Evolutionary conservation across 2,888 invertebrate genomes (phyloP), one percentile per base, ranked within the genome.

Genomic region (Ophion ventricosus): DNA sequence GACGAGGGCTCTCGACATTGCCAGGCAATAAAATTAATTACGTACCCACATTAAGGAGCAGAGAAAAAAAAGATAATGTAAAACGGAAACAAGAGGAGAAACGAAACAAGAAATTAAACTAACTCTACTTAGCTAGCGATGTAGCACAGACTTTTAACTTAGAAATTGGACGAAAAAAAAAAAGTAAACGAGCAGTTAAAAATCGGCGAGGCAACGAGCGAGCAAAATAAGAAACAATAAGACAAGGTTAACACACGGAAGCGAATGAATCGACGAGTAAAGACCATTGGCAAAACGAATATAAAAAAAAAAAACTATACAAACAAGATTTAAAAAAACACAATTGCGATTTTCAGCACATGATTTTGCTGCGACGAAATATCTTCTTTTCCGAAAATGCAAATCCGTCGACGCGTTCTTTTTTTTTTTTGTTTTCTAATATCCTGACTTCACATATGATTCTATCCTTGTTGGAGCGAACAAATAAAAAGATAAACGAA

Each of bases 91-190:
- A 14, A 25, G 26, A 40, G 49, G 40, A 69, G 61, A 69, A 59
- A 25, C 54, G 25, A 25, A 70, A 73, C 59, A 66, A 74, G 74
- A 59, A 70, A 81, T 63, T 84, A 79, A 84, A 72, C 64, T 78
- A 70, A 80, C 43, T 43, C 61, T 64, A 84, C 72, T 25, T 84
- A 84, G 84, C 82, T 84, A 84, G 82, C 79, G 75, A 79, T 67
- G 84, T 84, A 84, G 84, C 75, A 61, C 84, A 84, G 84, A 75
- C 82, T 84, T 82, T 82, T 79, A 82, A 64, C 74, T 64, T 75
- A 75, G 63, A 75, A 75, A 75, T 63, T 76, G 79, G 64, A 69
- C 23, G 35, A 23, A 35, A 70, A 72, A 57, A 70, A 66, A 49
- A 79, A 26, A 23, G 64, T 49, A 25, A 63, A 75, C 43, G 70